Conservation (phyloP, 2,113 vertebrate species). For the Pseudorectes ferrugineus region DNA sequence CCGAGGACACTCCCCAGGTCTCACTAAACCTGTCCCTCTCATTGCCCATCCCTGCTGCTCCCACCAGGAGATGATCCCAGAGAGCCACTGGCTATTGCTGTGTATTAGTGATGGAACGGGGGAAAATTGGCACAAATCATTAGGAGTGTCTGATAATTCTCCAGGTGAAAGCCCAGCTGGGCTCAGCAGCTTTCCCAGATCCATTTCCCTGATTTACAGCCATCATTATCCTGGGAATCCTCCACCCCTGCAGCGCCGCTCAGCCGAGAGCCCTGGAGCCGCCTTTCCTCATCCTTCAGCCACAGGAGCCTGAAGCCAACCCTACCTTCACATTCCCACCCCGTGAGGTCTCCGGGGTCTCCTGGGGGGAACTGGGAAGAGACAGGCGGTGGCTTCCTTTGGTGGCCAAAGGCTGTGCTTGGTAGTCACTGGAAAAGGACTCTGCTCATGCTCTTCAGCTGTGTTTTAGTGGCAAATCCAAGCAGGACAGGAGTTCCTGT, state of each 20-base stretch:
- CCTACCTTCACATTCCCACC: background rate
- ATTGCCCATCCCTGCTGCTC: background rate
- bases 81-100: background rate
- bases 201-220: background rate
- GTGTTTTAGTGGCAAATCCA: background rate
- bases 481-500: background rate
- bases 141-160: background rate
- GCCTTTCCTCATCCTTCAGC: background rate
- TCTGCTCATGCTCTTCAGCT: fast-evolving
- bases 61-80: background rate
- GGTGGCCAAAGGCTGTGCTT: background rate
- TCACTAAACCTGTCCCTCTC: background rate
- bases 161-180: background rate
- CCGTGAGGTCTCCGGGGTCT: fast-evolving
- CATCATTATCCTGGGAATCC: background rate
- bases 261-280: fast-evolving
- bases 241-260: fast-evolving
- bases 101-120: background rate
- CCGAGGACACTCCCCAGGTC: background rate
- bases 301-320: background rate
- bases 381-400: fast-evolving
- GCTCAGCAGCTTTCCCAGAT: background rate
- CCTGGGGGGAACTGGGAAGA: background rate
- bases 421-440: background rate
- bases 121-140: background rate